Percentiles rank a stretch among this genome's conserved stretches.
Evolutionary conservation across 53 echinoderm and acorn worm species (phyloP).

Genomic region (Crossaster papposus): DNA sequence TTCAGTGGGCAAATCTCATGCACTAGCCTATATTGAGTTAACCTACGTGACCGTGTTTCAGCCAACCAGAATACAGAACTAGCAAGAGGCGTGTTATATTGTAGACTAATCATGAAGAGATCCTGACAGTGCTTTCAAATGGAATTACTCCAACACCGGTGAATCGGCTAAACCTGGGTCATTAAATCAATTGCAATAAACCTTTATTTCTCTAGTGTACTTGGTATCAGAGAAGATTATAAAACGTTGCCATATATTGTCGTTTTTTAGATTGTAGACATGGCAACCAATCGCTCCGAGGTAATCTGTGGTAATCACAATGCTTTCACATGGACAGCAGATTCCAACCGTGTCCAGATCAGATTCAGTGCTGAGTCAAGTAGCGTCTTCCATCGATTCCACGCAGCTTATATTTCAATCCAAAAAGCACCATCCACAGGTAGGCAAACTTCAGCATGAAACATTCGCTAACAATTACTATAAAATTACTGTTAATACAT

Average conservation of each 20-base stretch:
- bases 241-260: not conserved
- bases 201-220: not conserved
- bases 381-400: slow-evolving; percentile 46
- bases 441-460: not conserved
- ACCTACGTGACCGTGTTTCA: too few species aligned
- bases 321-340: slow-evolving; percentile 66
- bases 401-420: slow-evolving; percentile 46
- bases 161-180: too few species aligned
- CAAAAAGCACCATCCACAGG: slow-evolving; percentile 34
- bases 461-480: too few species aligned
- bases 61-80: too few species aligned
- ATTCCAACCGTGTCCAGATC: slow-evolving; percentile 56
- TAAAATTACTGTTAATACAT: too few species aligned
- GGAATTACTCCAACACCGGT: too few species aligned
- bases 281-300: slow-evolving; percentile 40
- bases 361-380: slow-evolving; percentile 46
- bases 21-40: too few species aligned
- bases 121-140: too few species aligned
- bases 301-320: slow-evolving; percentile 35
- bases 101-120: too few species aligned
- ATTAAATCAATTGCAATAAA: too few species aligned
- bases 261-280: slow-evolving; percentile 60
- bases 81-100: too few species aligned
- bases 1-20: too few species aligned
- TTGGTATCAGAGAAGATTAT: not conserved